These are phyloP conservation scores for Argya squamiceps DNA, from an alignment of 2,797 vertebrate species.

Conservation along the genomic window DNA sequence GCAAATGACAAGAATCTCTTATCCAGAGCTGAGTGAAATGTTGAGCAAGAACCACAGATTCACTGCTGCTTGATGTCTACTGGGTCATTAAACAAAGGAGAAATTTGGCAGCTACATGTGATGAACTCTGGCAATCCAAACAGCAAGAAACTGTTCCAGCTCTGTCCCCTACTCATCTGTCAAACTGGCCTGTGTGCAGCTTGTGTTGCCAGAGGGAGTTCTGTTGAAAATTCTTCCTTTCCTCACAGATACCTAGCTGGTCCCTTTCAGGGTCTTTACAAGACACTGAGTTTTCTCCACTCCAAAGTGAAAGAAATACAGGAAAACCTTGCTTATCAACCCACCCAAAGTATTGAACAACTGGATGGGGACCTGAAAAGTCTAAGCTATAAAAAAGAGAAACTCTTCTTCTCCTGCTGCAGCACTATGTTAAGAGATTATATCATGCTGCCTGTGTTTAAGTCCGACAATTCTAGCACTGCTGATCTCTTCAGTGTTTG, in stretches of 20 bases:
- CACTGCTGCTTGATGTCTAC: background rate
- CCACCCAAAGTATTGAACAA: background rate
- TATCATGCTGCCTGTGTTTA: background rate
- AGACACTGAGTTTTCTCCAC: background rate
- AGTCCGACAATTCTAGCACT: background rate
- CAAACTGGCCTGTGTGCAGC: background rate
- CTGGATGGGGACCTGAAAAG: background rate
- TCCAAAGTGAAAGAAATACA: background rate
- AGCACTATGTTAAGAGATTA: background rate
- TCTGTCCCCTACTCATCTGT: background rate
- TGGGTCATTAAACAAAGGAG: background rate
- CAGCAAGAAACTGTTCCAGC: background rate
- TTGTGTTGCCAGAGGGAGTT: background rate
- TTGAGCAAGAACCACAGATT: background rate
- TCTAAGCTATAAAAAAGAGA: background rate
- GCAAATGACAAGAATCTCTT: background rate
- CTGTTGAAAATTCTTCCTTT: background rate
- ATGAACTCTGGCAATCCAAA: background rate
- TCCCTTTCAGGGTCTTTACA: background rate
- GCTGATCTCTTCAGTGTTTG: background rate
- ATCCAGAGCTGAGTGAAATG: background rate
- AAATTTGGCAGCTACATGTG: background rate
- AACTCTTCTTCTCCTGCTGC: background rate
- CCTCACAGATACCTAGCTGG: background rate
- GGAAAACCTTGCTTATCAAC: background rate